phyloP scores from a whole-genome alignment of 1,140 invertebrate species.

The Monomorium pharaonis region DNA sequence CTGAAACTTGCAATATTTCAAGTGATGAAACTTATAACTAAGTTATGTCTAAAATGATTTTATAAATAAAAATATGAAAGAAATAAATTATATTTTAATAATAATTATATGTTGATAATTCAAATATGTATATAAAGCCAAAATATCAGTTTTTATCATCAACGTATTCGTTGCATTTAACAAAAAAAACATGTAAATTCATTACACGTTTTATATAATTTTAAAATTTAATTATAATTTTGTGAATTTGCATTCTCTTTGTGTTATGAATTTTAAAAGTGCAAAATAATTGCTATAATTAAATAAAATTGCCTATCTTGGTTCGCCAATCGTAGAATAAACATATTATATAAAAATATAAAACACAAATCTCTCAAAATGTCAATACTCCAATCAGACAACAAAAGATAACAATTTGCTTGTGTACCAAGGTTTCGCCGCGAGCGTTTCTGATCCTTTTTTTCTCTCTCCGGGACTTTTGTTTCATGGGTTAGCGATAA shows the following conservation, averaged over 20 bases:
- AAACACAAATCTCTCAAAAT: not conserved
- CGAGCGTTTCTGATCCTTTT: not conserved
- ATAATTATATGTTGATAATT: not conserved
- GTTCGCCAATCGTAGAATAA: not conserved
- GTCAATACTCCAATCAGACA: conserved; percentile 29
- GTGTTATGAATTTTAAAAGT: not conserved
- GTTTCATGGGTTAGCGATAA: conserved; percentile 71
- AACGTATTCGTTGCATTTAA: not conserved
- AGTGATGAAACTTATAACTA: not conserved
- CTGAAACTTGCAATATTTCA: not conserved
- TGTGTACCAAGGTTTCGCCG: conserved; percentile 2
- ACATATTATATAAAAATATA: not conserved
- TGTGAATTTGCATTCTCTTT: not conserved
- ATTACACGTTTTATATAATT: not conserved
- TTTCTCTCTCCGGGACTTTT: conserved; percentile 39
- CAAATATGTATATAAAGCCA: not conserved
- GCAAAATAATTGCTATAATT: not conserved
- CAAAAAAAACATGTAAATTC: not conserved
- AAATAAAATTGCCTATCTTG: not conserved
- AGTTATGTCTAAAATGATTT: not conserved
- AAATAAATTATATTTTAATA: not conserved
- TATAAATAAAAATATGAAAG: not conserved
- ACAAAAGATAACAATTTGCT: not conserved
- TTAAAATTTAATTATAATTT: conserved; percentile 10
- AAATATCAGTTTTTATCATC: not conserved